Percentiles rank a stretch among this genome's conserved stretches.
Evolutionary conservation across 2,113 vertebrate species (phyloP).

Genomic region (Vulpes ferrilata): DNA sequence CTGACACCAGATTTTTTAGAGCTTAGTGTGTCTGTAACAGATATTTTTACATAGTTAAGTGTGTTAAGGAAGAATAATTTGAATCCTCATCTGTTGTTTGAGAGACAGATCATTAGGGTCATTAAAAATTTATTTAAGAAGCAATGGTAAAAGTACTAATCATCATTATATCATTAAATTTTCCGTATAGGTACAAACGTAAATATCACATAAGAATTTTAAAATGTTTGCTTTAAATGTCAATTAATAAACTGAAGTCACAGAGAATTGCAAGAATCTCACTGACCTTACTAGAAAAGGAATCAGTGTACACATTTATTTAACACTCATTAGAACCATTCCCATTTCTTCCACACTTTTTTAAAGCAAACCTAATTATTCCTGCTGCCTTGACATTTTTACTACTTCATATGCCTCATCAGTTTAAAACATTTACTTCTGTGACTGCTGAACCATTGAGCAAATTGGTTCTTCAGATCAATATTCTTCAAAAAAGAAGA

Average conservation of each 20-base stretch:
- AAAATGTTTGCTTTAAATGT: background rate
- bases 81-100: background rate
- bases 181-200: background rate
- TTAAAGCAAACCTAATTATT: conserved; percentile 66
- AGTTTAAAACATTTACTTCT: conserved; percentile 77
- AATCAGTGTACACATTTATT: conserved; percentile 31
- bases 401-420: conserved; percentile 67
- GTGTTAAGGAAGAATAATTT: background rate
- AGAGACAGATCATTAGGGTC: background rate
- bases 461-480: conserved; percentile 77
- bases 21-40: background rate
- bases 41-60: background rate
- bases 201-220: background rate
- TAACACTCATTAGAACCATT: conserved; percentile 15
- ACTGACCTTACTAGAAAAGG: background rate
- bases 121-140: background rate
- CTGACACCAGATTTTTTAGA: background rate
- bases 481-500: conserved; percentile 68
- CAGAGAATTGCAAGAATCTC: background rate
- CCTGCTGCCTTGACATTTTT: conserved; percentile 70
- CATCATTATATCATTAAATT: background rate
- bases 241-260: background rate
- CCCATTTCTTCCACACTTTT: conserved; percentile 13
- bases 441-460: conserved; percentile 70
- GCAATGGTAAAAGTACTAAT: background rate